Conservation (phyloP, 2,113 vertebrate species). For the Lates calcarifer region DNA sequence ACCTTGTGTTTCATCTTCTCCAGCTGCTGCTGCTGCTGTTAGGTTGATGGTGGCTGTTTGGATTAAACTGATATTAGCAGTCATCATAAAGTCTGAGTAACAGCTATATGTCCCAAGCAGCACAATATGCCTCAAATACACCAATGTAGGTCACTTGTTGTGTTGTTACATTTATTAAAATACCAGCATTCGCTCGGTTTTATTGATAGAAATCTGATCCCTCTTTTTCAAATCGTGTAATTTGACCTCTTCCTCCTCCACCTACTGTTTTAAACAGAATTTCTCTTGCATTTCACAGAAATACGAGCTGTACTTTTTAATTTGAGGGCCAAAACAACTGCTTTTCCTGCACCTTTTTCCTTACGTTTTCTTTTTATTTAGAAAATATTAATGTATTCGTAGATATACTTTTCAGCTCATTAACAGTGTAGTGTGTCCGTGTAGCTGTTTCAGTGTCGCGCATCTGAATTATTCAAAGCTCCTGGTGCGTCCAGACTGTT, state of each 20-base stretch:
- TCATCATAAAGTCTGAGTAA: background rate
- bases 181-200: background rate
- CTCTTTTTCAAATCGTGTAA: slow-evolving; percentile 4
- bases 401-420: background rate
- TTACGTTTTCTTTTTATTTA: background rate
- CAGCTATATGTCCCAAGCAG: background rate
- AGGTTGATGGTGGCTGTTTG: background rate
- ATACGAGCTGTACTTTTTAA: background rate
- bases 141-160: background rate
- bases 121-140: background rate
- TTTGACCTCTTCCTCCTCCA: background rate
- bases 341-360: background rate
- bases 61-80: background rate
- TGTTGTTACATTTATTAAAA: slow-evolving; percentile 4
- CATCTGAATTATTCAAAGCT: slow-evolving; percentile 56
- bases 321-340: background rate
- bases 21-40: slow-evolving; percentile 11
- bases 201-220: slow-evolving; percentile 4
- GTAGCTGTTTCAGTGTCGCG: slow-evolving; percentile 4
- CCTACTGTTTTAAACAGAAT: background rate
- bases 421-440: background rate
- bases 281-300: background rate
- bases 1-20: background rate
- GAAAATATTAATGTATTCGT: background rate
- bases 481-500: slow-evolving; percentile 7